These are phyloP conservation scores for Coronaproctus castanopsis DNA, from an alignment of 2,888 invertebrate species.

Conservation along the genomic window DNA sequence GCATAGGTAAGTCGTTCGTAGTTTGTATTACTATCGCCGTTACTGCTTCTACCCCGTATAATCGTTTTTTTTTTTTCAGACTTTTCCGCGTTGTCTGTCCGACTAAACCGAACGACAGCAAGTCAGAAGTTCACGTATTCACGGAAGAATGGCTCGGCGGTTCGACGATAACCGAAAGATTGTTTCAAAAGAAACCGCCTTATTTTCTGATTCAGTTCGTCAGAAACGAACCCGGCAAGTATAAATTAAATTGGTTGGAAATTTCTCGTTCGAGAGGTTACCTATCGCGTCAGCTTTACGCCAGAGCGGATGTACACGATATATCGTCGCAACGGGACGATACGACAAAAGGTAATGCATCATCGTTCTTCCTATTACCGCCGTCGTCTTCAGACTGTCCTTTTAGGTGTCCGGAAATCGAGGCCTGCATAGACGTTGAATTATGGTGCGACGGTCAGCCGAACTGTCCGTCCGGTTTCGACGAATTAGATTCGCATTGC, in stretches of 20 bases:
- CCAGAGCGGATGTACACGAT: not conserved
- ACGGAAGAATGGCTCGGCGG: slow-evolving; percentile 59
- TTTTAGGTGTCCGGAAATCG: slow-evolving; percentile 53
- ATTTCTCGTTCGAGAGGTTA: slow-evolving; percentile 39
- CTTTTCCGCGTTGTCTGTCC: slow-evolving; percentile 50
- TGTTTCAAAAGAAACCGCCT: slow-evolving; percentile 14
- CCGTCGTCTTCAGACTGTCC: slow-evolving; percentile 41
- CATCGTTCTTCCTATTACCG: slow-evolving; percentile 8
- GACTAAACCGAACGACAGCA: slow-evolving; percentile 40
- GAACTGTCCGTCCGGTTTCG: slow-evolving; percentile 61
- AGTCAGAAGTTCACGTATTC: slow-evolving; percentile 52
- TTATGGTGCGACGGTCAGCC: slow-evolving; percentile 61
- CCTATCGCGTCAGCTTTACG: not conserved
- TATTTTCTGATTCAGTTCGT: slow-evolving; percentile 60
- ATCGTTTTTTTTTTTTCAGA: slow-evolving; percentile 24
- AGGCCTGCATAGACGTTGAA: slow-evolving; percentile 57
- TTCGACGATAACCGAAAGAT: slow-evolving; percentile 24
- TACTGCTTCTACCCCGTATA: no score
- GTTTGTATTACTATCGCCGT: no score
- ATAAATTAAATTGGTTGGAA: slow-evolving; percentile 56
- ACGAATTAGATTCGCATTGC: slow-evolving; percentile 59
- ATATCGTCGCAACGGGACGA: not conserved
- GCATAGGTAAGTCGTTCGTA: no score
- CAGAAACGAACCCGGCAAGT: slow-evolving; percentile 46
- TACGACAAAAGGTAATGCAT: slow-evolving; percentile 11